Evolutionary conservation across 2,113 vertebrate species (phyloP), one percentile per base, ranked within the genome.

Genomic region (Addax nasomaculatus): DNA sequence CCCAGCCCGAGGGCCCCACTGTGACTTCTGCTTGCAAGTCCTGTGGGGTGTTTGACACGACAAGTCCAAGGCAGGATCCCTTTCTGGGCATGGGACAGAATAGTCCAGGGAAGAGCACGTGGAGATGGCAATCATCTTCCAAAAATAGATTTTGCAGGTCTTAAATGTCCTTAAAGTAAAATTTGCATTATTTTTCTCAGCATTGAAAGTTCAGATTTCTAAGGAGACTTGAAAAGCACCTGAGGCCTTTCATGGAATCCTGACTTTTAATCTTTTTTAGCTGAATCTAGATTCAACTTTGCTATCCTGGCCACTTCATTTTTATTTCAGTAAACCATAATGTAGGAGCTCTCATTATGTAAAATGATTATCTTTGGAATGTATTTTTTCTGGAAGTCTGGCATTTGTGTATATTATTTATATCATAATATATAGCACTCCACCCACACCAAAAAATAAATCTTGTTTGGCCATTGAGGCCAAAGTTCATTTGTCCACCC

Each of bases 401-500:
- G 47, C 25, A 83, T 96, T 96, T 73, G 81, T 45, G 51, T 89
- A 51, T 15, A 11, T 67, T 76, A 45, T 60, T 55, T 92, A 91
- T 93, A 80, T 84, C 88, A 91, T 67, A n/a, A 76, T 58, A 95
- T 4, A 19, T 1, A 53, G 30, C 3, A 79, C 23, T 43, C 27
- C 2, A 25, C 51, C 0, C 14, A 9, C 14, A 45, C 29, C 7
- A 39, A 55, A 3, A 64, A 91, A 64, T 89, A 94, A 95, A 53
- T 97, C 73, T 96, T 17, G 45, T 86, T 79, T 58, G 95, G 17
- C 51, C 13, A 67, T 55, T 67, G 27, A 47, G 14, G 25, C 16
- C 92, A 93, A 89, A 97, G 89, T 97, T 51, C 85, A 67, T 85
- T 55, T 85, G 55, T 79, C 90, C 27, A 58, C 12, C 25, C 2